Evolutionary conservation across 2,113 vertebrate species (phyloP), one percentile per base, ranked within the genome.

Genomic region (Corapipo altera): DNA sequence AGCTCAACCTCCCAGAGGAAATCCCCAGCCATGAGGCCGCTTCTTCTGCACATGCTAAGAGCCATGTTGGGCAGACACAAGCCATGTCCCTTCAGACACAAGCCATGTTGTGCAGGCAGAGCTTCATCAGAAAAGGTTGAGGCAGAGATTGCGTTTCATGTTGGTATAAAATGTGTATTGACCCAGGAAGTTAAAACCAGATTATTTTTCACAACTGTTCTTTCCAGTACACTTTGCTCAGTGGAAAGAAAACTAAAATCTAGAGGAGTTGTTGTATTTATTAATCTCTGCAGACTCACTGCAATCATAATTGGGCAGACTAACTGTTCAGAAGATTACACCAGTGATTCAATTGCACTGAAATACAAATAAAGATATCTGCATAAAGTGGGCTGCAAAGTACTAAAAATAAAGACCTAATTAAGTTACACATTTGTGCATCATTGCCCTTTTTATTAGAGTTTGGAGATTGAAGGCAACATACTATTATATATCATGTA

Each of bases 331-430:
- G 35, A 85, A 67, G 67, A 77, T 89, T 59, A 85, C 80, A 61
- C 79, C 61, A 78, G 18, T 30, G 64, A 92, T 81, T 69, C 33
- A 58, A 69, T 2, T 73, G 79, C 73, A 67, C 24, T 9, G 3
- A 43, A 83, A 88, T 51, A 89, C 66, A 74, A 88, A 90, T 46
- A 89, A 67, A 89, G 75, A 59, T 83, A 87, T 37, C 59, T 55
- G 62, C 69, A 89, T 69, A 81, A 88, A 96, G 69, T 59, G 54
- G 49, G 58, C 52, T 95, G 49, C 72, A 95, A 91, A 95, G 61
- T 73, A 91, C 66, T 93, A 93, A 96, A 95, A 85, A 89, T 69
- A 85, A 90, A 96, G 72, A 88, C 41, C 49, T 69, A 96, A 96
- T 93, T 78, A 93, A 94, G 83, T 93, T 89, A 91, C 8, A 91